Conservation (phyloP, 2,113 vertebrate genomes). For the Corapipo altera region DNA sequence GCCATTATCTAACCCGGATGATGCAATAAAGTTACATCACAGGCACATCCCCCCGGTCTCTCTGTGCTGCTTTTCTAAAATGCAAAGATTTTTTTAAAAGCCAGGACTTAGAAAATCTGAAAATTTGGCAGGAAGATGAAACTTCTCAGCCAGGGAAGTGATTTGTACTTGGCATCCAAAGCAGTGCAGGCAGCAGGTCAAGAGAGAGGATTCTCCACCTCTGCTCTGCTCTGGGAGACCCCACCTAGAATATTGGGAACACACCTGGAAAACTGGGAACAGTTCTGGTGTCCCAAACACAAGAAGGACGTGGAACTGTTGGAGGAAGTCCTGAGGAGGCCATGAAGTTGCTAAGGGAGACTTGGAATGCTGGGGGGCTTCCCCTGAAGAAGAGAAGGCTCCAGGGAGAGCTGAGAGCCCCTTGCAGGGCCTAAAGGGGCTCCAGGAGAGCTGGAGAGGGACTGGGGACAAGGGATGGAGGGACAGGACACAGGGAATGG, state of each 20-base stretch:
- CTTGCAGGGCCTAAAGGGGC: background rate
- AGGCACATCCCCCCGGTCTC: background rate
- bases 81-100: background rate
- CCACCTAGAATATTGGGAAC: background rate
- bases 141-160: background rate
- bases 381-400: background rate
- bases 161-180: background rate
- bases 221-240: background rate
- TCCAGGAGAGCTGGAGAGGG: background rate
- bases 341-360: background rate
- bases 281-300: background rate
- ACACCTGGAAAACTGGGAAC: background rate
- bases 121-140: background rate
- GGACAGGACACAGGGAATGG: background rate
- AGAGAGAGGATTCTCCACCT: background rate
- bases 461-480: background rate
- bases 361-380: background rate
- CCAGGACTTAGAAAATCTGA: background rate
- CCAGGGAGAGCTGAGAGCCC: background rate
- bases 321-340: background rate
- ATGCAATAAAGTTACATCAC: background rate
- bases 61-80: background rate
- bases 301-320: background rate
- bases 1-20: background rate
- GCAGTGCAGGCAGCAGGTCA: background rate